These are phyloP conservation scores for Cryptoprocta ferox DNA, from an alignment of 2,797 vertebrate genomes.

Conservation along the genomic window DNA sequence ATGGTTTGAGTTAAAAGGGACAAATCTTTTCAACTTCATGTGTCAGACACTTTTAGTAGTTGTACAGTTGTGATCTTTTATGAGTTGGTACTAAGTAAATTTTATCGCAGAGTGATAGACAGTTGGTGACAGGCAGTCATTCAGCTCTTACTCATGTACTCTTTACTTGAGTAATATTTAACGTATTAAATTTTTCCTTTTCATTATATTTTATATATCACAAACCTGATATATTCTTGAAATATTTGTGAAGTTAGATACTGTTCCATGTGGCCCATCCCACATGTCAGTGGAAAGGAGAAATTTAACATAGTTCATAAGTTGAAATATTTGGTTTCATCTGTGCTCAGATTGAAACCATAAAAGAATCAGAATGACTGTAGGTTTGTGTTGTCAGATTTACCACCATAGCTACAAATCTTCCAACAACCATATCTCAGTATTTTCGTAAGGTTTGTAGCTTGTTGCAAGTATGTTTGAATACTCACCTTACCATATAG, in stretches of 20 bases:
- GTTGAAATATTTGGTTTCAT: conserved; percentile 45
- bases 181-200: conserved; percentile 28
- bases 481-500: background rate
- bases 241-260: conserved; percentile 17
- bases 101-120: background rate
- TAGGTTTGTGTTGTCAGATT: background rate
- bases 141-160: background rate
- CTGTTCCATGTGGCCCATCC: background rate
- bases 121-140: background rate
- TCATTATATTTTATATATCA: background rate
- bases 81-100: background rate
- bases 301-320: conserved; percentile 1
- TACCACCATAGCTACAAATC: background rate
- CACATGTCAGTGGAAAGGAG: background rate
- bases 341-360: conserved; percentile 29
- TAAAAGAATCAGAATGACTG: background rate
- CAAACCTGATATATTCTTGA: background rate
- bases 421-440: background rate
- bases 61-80: conserved; percentile 2
- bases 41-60: background rate
- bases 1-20: conserved; percentile 20
- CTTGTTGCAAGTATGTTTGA: background rate
- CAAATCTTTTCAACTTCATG: background rate
- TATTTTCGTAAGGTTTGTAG: background rate
- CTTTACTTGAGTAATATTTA: background rate